Evolutionary conservation across 1,140 invertebrate genomes (phyloP), one percentile per base, ranked within the genome.

Genomic region (Drosophila tropicalis): DNA sequence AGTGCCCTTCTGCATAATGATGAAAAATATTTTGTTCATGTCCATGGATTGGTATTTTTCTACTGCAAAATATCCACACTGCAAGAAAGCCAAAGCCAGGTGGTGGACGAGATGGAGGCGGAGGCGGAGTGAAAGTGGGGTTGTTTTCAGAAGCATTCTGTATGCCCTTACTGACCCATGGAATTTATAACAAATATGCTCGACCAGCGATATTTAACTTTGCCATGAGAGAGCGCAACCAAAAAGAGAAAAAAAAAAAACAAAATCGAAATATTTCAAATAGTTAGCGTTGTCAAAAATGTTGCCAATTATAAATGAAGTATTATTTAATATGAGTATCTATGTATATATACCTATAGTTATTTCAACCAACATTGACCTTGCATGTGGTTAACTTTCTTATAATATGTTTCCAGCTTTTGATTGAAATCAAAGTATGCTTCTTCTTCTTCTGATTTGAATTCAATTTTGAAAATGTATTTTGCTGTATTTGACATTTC

Each of bases 11-110:
- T 56, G 6, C 60, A 57, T 56, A 51, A 51, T 51, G 44, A 58
- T 51, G 72, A 51, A 76, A 76, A 44, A 75, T 76, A 76, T 69
- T 63, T 76, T 22, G 7, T 51, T 22, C 40, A 19, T 25, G 57
- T 51, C 44, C 17, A 56, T 67, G 51, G 64, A 75, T 73, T 75
- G 72, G 72, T 72, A 75, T 75, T 75, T 75, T 56, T 44, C 9
- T 51, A 51, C 44, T 22, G 19, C 10, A 29, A 51, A 51, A 51
- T 51, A 51, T 51, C 9, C 44, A 22, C 17, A 22, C 17, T 51
- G 44, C 44, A 51, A 22, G 15, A 7, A 22, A 22, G 17, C 10
- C 10, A 39, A 13, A 39, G n/a, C 0, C 2, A 5, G 10, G 12
- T 12, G 12, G 3, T 2, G 36, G 36, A 13, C 12, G 36, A 39